phyloP scores from a whole-genome alignment of 1,140 invertebrate genomes.

The Drosophila orosa region DNA sequence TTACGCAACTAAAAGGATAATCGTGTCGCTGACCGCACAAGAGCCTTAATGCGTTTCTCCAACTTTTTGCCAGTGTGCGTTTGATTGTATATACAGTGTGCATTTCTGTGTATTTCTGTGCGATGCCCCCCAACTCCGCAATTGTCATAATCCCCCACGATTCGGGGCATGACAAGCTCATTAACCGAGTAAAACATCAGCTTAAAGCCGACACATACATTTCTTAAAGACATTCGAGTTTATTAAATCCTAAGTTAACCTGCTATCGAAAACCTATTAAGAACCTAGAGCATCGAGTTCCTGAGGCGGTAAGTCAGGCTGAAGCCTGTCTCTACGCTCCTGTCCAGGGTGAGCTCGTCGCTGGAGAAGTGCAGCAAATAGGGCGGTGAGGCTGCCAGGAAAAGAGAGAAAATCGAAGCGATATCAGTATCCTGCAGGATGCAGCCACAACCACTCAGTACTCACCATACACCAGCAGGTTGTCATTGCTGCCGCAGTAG shows the following conservation, averaged over 20 bases:
- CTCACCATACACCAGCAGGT: constrained; percentile 68
- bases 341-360: constrained; percentile 63
- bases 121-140: background rate
- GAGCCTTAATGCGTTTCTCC: constrained; percentile 63
- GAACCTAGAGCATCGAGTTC: constrained; percentile 47
- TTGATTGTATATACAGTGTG: background rate
- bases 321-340: constrained; percentile 63
- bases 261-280: constrained; percentile 29
- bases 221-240: constrained; percentile 57
- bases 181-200: constrained; percentile 28
- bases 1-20: constrained; percentile 83
- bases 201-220: background rate
- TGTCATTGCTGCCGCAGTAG: constrained; percentile 70
- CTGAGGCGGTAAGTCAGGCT: constrained; percentile 67
- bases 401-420: background rate
- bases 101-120: background rate
- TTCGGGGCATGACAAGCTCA: constrained; percentile 42
- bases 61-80: constrained; percentile 39
- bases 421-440: constrained; percentile 1
- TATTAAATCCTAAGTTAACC: constrained; percentile 60
- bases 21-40: constrained; percentile 76
- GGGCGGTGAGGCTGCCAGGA: constrained; percentile 56
- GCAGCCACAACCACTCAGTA: background rate
- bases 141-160: constrained; percentile 46
- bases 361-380: constrained; percentile 70